Evolutionary conservation across 2,888 invertebrate genomes (phyloP).

Genomic region (Xestia sexstrigata): DNA sequence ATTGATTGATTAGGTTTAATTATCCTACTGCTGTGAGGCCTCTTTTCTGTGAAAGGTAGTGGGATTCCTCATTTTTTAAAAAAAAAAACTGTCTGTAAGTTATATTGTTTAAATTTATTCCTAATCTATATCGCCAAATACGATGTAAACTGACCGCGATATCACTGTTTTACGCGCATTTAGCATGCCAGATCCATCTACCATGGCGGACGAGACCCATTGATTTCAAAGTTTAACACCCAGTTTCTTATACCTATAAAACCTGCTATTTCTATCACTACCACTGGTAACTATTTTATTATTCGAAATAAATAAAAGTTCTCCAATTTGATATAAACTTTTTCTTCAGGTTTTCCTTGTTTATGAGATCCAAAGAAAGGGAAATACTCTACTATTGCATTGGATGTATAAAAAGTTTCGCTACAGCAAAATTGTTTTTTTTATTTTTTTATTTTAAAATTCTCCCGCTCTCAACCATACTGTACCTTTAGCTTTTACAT

Average conservation of each 20-base stretch:
- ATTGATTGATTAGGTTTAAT: not conserved
- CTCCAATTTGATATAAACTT: not conserved
- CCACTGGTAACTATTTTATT: not conserved
- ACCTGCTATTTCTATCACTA: not conserved
- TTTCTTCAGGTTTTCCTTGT: not conserved
- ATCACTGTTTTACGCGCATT: not conserved
- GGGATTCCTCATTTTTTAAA: no score
- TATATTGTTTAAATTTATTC: not conserved
- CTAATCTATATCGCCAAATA: not conserved
- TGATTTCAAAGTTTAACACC: not conserved
- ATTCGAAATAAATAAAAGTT: not conserved
- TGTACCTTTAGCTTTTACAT: constrained; percentile 62
- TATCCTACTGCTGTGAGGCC: not conserved
- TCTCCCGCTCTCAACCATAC: constrained; percentile 43
- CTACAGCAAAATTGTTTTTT: not conserved
- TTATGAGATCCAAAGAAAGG: not conserved
- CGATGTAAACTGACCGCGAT: not conserved
- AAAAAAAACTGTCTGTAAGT: not conserved
- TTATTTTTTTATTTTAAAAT: not conserved
- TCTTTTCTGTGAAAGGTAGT: not conserved
- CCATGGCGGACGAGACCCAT: no score
- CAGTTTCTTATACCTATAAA: not conserved
- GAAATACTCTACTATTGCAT: not conserved
- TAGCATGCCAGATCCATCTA: not conserved
- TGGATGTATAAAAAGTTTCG: not conserved